These are phyloP conservation scores for Eciton burchellii DNA, from an alignment of 1,140 invertebrate genomes.

Conservation along the genomic window DNA sequence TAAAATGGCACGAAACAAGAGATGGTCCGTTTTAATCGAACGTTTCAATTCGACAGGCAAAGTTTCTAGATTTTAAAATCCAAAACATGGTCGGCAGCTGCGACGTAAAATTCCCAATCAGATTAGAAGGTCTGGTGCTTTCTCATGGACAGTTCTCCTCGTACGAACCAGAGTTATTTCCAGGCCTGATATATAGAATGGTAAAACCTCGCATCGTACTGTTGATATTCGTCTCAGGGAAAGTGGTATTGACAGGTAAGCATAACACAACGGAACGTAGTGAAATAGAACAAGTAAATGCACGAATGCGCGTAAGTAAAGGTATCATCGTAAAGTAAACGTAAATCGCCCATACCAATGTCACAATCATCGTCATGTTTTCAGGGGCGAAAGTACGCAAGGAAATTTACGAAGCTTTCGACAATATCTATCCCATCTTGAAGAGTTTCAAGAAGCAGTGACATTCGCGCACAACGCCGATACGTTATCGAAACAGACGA, in stretches of 20 bases:
- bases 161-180: slow-evolving; percentile 97
- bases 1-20: slow-evolving; percentile 23
- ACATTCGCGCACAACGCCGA: slow-evolving; percentile 64
- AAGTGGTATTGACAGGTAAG: slow-evolving; percentile 97
- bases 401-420: slow-evolving; percentile 99
- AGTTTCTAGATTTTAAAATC: slow-evolving; percentile 99
- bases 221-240: slow-evolving; percentile 99
- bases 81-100: slow-evolving; percentile 99
- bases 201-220: slow-evolving; percentile 99
- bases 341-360: too few species aligned
- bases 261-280: slow-evolving; percentile 1
- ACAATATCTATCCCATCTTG: slow-evolving; percentile 99
- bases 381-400: slow-evolving; percentile 98
- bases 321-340: too few species aligned
- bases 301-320: too few species aligned
- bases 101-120: slow-evolving; percentile 99
- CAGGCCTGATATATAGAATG: slow-evolving; percentile 99
- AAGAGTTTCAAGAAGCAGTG: slow-evolving; percentile 99
- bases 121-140: slow-evolving; percentile 97
- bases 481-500: not conserved
- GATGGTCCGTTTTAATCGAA: slow-evolving; percentile 23
- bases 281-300: too few species aligned
- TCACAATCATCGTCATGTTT: too few species aligned
- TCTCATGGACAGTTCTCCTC: slow-evolving; percentile 99
- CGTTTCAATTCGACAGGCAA: slow-evolving; percentile 89